Evolutionary conservation across 2,113 vertebrate genomes (phyloP), one percentile per base, ranked within the genome.

Genomic region (Petroica traversi): DNA sequence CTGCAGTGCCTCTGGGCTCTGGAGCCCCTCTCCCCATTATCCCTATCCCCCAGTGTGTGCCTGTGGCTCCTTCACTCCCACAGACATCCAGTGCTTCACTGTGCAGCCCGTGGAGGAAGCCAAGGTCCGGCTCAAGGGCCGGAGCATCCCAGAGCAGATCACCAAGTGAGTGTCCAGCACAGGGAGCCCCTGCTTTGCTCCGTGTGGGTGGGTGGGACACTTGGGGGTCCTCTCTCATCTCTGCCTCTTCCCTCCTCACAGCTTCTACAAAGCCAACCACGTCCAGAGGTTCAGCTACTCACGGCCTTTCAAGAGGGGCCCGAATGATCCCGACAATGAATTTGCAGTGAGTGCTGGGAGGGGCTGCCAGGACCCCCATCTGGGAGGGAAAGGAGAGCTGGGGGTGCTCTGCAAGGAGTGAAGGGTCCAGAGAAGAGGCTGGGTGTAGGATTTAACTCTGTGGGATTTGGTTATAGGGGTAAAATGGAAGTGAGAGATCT

Each of bases 71-170:
- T 97, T 97, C 82, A 96, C 96, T 96, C 91, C 29, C 51, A 0
- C 96, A 97, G 97, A 94, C 24, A 96, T 97, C 89, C 97, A 97
- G 79, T 97, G 97, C 25, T 97, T 97, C 93, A 97, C 95, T 0
- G 97, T 97, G 67, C 97, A 97, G 88, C 97, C 97, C 0, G 91
- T 18, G 3, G 92, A 95, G 76, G 96, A 93, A 11, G 20, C 88
- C 75, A 93, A 45, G 77, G 8, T 18, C 11, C 59, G 78, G 7
- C 85, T 95, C 82, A 96, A 63, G 82, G 91, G 88, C 51, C 78
- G 82, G 72, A 96, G 78, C 80, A 89, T 97, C 82, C 96, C 96
- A 0, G 97, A 97, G 63, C 97, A 97, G 87, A 97, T 97, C 80
- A 91, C 94, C 69, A 96, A 92, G 97, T 97, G 91, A 78, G 97